Evolutionary conservation across 1,140 invertebrate species (phyloP), one percentile per base, ranked within the genome.

Genomic region (Drosophila lacertosa): DNA sequence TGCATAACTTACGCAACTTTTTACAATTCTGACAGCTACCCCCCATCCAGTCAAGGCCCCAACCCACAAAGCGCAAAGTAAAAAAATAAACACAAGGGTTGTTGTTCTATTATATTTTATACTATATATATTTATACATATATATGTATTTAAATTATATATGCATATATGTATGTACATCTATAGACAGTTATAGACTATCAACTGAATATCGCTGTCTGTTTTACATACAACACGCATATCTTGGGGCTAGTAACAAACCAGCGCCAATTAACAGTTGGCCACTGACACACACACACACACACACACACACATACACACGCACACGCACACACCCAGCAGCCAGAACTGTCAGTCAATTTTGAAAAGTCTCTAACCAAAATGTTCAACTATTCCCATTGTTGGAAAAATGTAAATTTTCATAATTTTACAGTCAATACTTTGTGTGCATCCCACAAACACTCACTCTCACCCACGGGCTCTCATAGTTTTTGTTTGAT

Each of bases 361-460:
- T 62, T 71, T 54, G 54, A 42, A 53, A 33, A 50, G 33, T 24
- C 33, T 13, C 55, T 33, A 37, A 37, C 57, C 64, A 59, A 67
- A 58, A 22, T 59, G 50, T 35, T 35, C 11, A 60, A 67, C 69
- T 67, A 66, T 66, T 37, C 47, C n/a, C 69, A 72, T 67, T 67
- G 63, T 72, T 59, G 57, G 62, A 80, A 79, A 84, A 84, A 80
- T 83, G 67, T 84, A 83, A 83, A 83, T 83, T 83, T 83, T 83
- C 81, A 84, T 84, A 84, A 84, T 84, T 84, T 81, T 62, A 65
- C 66, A 79, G 77, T 78, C 77, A 79, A 79, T 79, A 79, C 76
- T 62, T 53, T 68, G 58, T 13, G 50, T 3, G 13, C 5, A 58
- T 24, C 13, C 29, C 29, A 37, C 24, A 6, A 5, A 26, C 24